These are phyloP conservation scores for Philhelius pedissequus DNA, from an alignment of 2,888 invertebrate genomes.

Conservation along the genomic window DNA sequence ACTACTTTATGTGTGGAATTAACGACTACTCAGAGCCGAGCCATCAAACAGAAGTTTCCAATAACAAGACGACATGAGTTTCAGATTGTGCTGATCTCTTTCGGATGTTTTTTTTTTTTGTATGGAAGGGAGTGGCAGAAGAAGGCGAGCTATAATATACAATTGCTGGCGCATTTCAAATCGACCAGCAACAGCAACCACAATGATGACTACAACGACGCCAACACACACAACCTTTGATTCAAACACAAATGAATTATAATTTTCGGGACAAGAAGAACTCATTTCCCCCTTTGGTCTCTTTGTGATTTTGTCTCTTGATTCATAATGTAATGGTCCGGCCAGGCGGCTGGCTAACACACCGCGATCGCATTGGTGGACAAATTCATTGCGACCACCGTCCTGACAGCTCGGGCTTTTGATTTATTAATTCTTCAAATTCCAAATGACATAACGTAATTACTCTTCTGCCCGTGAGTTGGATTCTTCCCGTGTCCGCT, in stretches of 20 bases:
- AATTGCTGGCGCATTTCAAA: background rate
- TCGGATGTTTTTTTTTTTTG: background rate
- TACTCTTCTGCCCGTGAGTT: slow-evolving; percentile 59
- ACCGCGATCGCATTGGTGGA: slow-evolving; percentile 51
- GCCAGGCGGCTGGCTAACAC: background rate
- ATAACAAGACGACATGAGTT: slow-evolving; percentile 67
- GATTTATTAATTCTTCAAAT: slow-evolving; percentile 68
- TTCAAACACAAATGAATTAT: slow-evolving; percentile 49
- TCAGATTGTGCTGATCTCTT: slow-evolving; percentile 61
- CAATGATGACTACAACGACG: slow-evolving; percentile 31
- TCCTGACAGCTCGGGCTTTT: slow-evolving; percentile 62
- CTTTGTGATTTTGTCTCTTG: background rate
- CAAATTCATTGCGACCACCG: slow-evolving; percentile 65
- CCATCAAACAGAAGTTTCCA: slow-evolving; percentile 67
- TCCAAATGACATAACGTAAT: slow-evolving; percentile 65
- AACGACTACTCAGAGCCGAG: slow-evolving; percentile 44
- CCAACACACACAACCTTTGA: slow-evolving; percentile 47
- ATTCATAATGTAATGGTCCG: slow-evolving; percentile 57
- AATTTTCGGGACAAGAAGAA: slow-evolving; percentile 57
- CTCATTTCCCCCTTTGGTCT: background rate
- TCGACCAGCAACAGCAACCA: background rate
- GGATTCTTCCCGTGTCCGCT: background rate
- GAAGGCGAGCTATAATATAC: slow-evolving; percentile 6
- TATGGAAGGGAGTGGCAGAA: slow-evolving; percentile 56
- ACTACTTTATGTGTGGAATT: slow-evolving; percentile 63